These are phyloP conservation scores for Dasysyrphus tricinctus DNA, from an alignment of 2,888 invertebrate species.

Conservation along the genomic window DNA sequence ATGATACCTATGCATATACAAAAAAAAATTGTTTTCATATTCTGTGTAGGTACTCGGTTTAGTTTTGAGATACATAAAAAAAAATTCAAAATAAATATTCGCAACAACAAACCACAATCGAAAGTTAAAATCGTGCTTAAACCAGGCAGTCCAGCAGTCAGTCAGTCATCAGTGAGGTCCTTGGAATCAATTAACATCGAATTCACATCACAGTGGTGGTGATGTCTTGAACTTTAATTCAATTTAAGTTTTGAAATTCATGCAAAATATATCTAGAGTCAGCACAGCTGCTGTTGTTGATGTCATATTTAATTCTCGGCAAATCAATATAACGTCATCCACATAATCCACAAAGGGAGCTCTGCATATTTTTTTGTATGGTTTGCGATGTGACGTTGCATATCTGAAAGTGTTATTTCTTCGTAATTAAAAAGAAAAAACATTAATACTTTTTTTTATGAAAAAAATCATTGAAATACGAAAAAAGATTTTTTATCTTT, in stretches of 20 bases:
- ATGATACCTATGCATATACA: not conserved
- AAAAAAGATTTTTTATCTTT: no score
- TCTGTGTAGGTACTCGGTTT: not conserved
- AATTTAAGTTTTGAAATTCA: constrained; percentile 16
- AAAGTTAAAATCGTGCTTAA: constrained; percentile 30
- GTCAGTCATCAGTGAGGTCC: constrained; percentile 2
- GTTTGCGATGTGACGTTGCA: not conserved
- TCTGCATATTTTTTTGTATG: constrained; percentile 4
- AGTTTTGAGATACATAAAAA: not conserved
- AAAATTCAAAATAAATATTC: constrained; percentile 11
- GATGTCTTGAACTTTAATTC: constrained; percentile 22
- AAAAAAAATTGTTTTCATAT: constrained; percentile 17
- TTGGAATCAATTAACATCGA: constrained; percentile 37
- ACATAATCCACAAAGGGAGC: constrained; percentile 34
- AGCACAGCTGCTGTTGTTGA: constrained; percentile 49
- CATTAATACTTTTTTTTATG: no score
- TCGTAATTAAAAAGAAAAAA: no score
- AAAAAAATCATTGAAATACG: no score
- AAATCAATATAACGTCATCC: constrained; percentile 70
- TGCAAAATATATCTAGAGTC: constrained; percentile 10
- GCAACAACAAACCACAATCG: constrained; percentile 1
- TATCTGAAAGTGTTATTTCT: not conserved
- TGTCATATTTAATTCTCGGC: constrained; percentile 60
- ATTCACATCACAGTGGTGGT: not conserved
- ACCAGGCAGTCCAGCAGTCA: not conserved